phyloP scores from a whole-genome alignment of 2,888 invertebrate species.

The Aphodius granarius region DNA sequence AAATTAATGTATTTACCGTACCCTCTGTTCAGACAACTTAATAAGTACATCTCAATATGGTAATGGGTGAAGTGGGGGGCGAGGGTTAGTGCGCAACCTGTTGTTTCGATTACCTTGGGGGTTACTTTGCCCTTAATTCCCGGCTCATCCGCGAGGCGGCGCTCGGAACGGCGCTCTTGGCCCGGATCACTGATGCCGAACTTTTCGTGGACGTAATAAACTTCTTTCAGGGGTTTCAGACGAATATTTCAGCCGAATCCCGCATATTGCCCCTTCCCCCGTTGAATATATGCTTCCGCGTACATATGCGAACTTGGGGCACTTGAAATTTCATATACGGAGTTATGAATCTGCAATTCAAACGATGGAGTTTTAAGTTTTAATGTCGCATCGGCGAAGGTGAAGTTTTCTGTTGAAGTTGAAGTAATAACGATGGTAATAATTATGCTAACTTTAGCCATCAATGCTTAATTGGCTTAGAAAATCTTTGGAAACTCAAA shows the following conservation, averaged over 20 bases:
- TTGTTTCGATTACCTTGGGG: neutral
- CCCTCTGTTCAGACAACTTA: no score
- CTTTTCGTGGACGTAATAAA: neutral
- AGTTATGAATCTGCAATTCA: neutral
- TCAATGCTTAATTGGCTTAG: no score
- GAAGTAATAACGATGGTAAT: neutral
- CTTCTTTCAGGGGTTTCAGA: neutral
- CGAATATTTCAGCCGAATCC: neutral
- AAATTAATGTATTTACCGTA: no score
- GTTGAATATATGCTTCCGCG: neutral
- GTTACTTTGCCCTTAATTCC: neutral
- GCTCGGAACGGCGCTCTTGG: neutral
- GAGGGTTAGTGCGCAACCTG: neutral
- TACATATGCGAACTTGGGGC: neutral
- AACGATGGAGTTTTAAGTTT: neutral
- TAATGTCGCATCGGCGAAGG: neutral
- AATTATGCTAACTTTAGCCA: neutral
- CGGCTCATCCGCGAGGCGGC: neutral
- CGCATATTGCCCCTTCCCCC: neutral
- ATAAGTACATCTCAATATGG: neutral
- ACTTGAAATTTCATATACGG: neutral
- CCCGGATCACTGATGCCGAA: neutral
- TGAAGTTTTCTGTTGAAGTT: neutral
- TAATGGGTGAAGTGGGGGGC: neutral
- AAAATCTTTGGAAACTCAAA: no score